Base-by-base conservation (phyloP, 2,113 vertebrate species). In the Actinemys pallida region DNA sequence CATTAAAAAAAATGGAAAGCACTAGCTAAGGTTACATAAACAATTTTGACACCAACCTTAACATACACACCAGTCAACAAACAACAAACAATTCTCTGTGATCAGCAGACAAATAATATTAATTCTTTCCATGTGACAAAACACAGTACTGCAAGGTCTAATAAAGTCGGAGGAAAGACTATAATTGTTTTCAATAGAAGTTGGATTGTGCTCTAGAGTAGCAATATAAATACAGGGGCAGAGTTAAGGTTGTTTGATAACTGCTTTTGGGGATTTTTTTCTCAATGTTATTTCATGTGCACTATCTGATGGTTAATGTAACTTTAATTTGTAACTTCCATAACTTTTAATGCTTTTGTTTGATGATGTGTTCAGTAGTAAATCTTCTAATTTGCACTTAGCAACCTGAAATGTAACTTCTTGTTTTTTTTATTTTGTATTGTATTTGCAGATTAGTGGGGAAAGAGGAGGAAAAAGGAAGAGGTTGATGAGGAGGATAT, bases 111-210 rank as follows among this genome's bases (percentile, higher is more conserved):
- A 69, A n/a, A n/a, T 35, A n/a, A 17, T 69, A 69, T 69, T 69
- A 20, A 69, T 69, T n/a, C 17, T 69, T 8, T 69, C 42, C 24
- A 42, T 76, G 72, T 45, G 24, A 76, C 39, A 76, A 76, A 76
- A 25, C 39, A 75, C 72, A 39, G 39, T 6, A 75, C 11, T 24
- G 20, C 39, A 75, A 45, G 39, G 39, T 39, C 72, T 75, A 45
- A 75, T 25, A 80, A 86, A 84, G 50, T 27, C 20, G 12, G n/a
- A 8, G 53, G 3, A 78, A 91, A 62, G 0, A 8, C 5, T 47
- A 31, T 0, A 0, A 7, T 87, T n/a, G 78, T 49, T 89, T 65
- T 53, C 0, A 0, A n/a, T 5, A 8, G 39, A 19, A 54, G 11
- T 56, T 47, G 47, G 31, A 20, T 35, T 65, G 8, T 0, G 1